These are phyloP conservation scores for Candoia aspera DNA, from an alignment of 2,113 vertebrate genomes.

Conservation along the genomic window DNA sequence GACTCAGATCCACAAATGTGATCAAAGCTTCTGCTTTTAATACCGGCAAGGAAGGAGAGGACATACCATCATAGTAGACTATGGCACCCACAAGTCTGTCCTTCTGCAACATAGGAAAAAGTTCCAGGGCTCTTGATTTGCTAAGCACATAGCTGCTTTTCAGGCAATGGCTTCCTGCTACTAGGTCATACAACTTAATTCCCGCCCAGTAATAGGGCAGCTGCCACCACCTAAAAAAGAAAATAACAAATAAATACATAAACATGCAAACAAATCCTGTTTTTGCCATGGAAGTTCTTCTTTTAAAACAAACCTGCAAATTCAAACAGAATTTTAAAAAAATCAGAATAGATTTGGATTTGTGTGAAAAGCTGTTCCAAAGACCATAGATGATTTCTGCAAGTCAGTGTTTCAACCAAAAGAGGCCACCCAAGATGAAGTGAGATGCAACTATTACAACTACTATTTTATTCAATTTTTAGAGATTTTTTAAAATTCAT, in stretches of 20 bases:
- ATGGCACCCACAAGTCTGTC: conserved; percentile 94
- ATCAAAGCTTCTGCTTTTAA: background rate
- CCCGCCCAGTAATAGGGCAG: conserved; percentile 96
- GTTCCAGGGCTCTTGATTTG: conserved; percentile 90
- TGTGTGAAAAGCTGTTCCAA: background rate
- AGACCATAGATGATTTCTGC: background rate
- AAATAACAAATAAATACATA: background rate
- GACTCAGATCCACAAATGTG: background rate
- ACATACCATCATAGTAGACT: conserved; percentile 96
- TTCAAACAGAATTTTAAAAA: background rate
- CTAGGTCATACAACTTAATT: conserved; percentile 95
- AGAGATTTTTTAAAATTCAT: background rate
- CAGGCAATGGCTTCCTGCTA: conserved; percentile 91
- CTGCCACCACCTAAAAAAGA: conserved; percentile 91
- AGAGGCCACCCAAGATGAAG: background rate
- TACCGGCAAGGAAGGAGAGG: background rate
- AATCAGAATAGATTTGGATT: background rate
- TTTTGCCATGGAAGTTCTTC: background rate
- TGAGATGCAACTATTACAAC: background rate
- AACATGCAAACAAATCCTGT: background rate
- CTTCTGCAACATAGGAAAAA: conserved; percentile 94
- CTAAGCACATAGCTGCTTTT: conserved; percentile 94
- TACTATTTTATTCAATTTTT: background rate
- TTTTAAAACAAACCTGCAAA: background rate
- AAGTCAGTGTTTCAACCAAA: background rate